phyloP scores from a whole-genome alignment of 2,113 vertebrate genomes.

The Limanda limanda region DNA sequence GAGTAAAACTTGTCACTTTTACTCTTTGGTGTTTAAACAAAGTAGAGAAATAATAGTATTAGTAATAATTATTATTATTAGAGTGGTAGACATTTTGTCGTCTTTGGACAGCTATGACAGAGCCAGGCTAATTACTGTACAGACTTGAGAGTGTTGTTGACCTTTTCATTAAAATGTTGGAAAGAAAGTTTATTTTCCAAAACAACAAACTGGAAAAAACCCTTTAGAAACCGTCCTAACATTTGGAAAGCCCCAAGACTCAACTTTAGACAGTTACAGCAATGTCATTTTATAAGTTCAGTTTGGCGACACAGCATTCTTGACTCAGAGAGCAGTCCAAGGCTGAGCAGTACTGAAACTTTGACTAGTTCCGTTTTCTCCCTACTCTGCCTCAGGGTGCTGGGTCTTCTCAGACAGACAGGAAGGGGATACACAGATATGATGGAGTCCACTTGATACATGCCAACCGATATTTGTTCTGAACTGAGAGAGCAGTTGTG shows the following conservation, averaged over 20 bases:
- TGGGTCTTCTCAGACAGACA: constrained; percentile 34
- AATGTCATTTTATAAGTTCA: constrained; percentile 34
- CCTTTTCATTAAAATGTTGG: not conserved
- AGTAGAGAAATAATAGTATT: too few species aligned
- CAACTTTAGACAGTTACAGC: constrained; percentile 40
- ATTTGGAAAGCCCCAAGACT: constrained; percentile 16
- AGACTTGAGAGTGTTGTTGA: not conserved
- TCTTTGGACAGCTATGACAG: too few species aligned
- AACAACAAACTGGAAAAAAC: not conserved
- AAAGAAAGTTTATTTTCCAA: not conserved
- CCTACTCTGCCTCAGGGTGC: constrained; percentile 13
- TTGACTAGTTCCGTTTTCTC: constrained; percentile 43
- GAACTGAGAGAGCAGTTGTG: constrained; percentile 26
- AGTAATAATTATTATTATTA: too few species aligned
- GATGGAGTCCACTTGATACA: constrained; percentile 49
- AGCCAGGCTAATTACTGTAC: not conserved
- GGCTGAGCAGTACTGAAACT: constrained; percentile 53
- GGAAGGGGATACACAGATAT: constrained; percentile 26
- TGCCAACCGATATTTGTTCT: constrained; percentile 58
- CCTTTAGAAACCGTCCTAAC: not conserved
- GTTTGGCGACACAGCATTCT: constrained; percentile 53
- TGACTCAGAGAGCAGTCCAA: constrained; percentile 40
- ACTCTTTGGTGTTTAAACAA: too few species aligned
- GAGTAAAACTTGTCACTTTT: too few species aligned
- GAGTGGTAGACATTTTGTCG: too few species aligned